phyloP scores from a whole-genome alignment of 1,140 invertebrate genomes.

The Formica exsecta region DNA sequence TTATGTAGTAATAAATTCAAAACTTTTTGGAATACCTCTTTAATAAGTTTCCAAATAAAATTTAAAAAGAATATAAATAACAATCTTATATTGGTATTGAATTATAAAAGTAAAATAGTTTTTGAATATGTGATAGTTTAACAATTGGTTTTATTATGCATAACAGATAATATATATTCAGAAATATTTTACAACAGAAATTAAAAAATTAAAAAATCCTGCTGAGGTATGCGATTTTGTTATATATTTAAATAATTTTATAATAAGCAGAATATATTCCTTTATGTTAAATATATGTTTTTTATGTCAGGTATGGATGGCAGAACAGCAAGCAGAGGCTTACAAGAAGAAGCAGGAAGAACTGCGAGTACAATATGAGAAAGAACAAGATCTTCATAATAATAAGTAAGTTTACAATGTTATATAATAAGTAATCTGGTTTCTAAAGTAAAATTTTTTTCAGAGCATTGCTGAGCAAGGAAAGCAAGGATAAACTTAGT shows the following conservation, averaged over 20 bases:
- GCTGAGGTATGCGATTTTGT: neutral
- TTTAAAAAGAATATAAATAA: neutral
- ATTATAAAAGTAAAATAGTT: neutral
- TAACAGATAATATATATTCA: neutral
- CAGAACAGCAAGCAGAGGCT: constrained; percentile 98
- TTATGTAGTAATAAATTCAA: neutral
- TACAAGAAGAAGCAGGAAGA: constrained; percentile 99
- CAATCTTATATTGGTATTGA: neutral
- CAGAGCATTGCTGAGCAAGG: constrained; percentile 98
- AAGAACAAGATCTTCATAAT: constrained; percentile 99
- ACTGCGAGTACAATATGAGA: constrained; percentile 98
- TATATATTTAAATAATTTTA: constrained; percentile 59
- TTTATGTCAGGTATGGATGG: constrained; percentile 97
- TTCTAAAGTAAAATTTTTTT: constrained; percentile 57
- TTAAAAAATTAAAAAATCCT: neutral
- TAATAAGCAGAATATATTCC: neutral
- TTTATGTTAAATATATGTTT: constrained; percentile 45
- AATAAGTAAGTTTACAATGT: constrained; percentile 91
- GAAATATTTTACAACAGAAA: neutral
- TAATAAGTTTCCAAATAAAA: no score
- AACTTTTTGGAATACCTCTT: no score
- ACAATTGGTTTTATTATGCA: neutral
- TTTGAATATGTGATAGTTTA: neutral
- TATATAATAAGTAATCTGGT: neutral
- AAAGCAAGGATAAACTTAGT: constrained; percentile 99